phyloP scores from a whole-genome alignment of 2,888 invertebrate genomes.

The Clusia tigrina region DNA sequence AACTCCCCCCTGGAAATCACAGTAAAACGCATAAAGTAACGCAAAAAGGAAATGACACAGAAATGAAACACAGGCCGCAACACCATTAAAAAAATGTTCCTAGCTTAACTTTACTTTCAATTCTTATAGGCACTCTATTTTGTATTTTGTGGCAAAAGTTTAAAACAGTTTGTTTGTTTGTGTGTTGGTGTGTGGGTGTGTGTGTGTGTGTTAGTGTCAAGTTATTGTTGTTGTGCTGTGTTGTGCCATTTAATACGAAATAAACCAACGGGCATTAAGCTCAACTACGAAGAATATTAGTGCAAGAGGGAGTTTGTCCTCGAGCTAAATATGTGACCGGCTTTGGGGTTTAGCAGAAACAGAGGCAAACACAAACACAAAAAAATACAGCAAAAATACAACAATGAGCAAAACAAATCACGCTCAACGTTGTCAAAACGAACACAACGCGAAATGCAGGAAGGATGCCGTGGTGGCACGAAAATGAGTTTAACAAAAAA shows the following conservation, averaged over 20 bases:
- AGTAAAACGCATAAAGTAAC: not conserved
- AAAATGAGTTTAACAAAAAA: no score
- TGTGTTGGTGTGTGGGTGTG: not conserved
- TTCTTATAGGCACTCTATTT: conserved; percentile 18
- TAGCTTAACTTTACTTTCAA: conserved; percentile 34
- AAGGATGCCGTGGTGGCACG: no score
- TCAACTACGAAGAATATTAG: not conserved
- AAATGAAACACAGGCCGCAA: conserved; percentile 51
- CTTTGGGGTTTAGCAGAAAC: conserved; percentile 32
- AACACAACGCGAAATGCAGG: not conserved
- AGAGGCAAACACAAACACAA: conserved; percentile 3
- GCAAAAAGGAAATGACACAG: conserved; percentile 50
- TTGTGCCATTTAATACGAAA: conserved; percentile 35
- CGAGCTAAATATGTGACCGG: conserved; percentile 36
- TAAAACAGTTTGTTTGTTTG: not conserved
- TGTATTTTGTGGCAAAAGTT: not conserved
- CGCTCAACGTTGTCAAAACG: conserved; percentile 30
- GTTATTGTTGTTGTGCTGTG: conserved; percentile 31
- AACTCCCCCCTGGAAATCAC: not conserved
- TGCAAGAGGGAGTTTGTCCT: conserved; percentile 28
- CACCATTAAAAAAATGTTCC: conserved; percentile 27
- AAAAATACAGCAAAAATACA: not conserved
- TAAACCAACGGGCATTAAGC: conserved; percentile 22
- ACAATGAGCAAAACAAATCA: conserved; percentile 40
- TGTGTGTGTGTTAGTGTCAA: conserved; percentile 1